A percentile compares a stretch with the other conserved stretches of the same genome.
Conservation (phyloP, 2,888 invertebrate species). For the Drosophila falleni region DNA sequence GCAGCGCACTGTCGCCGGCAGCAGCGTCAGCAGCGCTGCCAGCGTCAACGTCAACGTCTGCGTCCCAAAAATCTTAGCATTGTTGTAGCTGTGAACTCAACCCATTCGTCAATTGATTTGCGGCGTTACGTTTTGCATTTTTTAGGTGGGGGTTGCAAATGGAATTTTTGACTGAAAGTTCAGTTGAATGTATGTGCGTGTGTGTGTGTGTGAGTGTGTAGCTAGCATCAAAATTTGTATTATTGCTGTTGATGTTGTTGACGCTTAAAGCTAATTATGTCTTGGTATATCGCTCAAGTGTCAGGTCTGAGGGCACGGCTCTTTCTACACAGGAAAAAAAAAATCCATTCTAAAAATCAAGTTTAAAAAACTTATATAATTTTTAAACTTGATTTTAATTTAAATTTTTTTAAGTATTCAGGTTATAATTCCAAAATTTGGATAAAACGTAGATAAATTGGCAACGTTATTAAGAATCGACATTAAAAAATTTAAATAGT, state of each 20-base stretch:
- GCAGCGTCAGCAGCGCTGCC: constrained; percentile 38
- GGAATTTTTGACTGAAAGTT: constrained; percentile 74
- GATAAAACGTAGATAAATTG: no score
- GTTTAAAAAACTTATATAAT: no score
- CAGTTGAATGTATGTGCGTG: constrained; percentile 40
- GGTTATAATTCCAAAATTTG: no score
- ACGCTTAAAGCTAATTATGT: constrained; percentile 64
- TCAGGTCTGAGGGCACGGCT: constrained; percentile 63
- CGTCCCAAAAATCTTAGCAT: constrained; percentile 26
- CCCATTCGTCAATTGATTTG: constrained; percentile 72
- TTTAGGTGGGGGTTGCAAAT: constrained; percentile 73
- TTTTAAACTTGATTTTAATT: no score
- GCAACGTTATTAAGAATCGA: no score
- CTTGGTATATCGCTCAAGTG: constrained; percentile 28
- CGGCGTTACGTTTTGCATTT: constrained; percentile 67
- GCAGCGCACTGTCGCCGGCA: constrained; percentile 45
- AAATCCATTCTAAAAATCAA: no score
- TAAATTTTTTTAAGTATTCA: no score
- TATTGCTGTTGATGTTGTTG: constrained; percentile 46
- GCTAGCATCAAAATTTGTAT: constrained; percentile 55
- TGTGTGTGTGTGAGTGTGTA: constrained; percentile 51
- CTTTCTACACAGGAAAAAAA: constrained; percentile 19
- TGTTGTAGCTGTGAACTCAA: constrained; percentile 27
- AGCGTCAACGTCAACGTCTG: constrained; percentile 28
- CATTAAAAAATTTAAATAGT: no score